Evolutionary conservation across 2,888 invertebrate genomes (phyloP).

Genomic region (Elegia similella): DNA sequence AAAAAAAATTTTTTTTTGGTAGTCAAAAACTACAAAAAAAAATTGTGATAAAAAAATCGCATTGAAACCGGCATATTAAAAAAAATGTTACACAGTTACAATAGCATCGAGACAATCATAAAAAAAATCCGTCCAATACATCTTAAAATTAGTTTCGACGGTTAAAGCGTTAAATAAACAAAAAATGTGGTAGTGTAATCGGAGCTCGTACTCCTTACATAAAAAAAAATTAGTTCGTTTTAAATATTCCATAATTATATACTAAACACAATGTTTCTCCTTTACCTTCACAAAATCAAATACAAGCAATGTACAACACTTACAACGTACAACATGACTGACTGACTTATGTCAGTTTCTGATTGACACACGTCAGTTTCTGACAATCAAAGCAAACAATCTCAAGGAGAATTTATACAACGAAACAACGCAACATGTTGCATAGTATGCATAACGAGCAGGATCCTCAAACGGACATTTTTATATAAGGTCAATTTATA

Average conservation of each 20-base stretch:
- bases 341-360: slow-evolving; percentile 13
- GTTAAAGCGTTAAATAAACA: slow-evolving; percentile 27
- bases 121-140: slow-evolving; percentile 8
- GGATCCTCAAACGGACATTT: no score
- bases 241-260: slow-evolving; percentile 17
- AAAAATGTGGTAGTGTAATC: slow-evolving; percentile 21
- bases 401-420: slow-evolving; percentile 3
- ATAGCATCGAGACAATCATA: background rate
- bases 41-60: slow-evolving; percentile 3
- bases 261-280: background rate
- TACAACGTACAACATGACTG: slow-evolving; percentile 24
- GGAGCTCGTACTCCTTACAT: slow-evolving; percentile 3
- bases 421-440: background rate
- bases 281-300: slow-evolving; percentile 17
- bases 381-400: background rate
- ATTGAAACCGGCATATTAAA: slow-evolving; percentile 15
- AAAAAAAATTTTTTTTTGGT: background rate
- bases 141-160: slow-evolving; percentile 20
- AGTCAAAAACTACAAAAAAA: no score
- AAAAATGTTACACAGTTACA: slow-evolving; percentile 1
- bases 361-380: background rate
- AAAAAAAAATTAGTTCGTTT: slow-evolving; percentile 6
- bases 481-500: no score
- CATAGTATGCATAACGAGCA: background rate
- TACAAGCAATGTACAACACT: slow-evolving; percentile 27